Evolutionary conservation across 2,888 invertebrate genomes (phyloP).

Genomic region (Ferdinandea cuprea): DNA sequence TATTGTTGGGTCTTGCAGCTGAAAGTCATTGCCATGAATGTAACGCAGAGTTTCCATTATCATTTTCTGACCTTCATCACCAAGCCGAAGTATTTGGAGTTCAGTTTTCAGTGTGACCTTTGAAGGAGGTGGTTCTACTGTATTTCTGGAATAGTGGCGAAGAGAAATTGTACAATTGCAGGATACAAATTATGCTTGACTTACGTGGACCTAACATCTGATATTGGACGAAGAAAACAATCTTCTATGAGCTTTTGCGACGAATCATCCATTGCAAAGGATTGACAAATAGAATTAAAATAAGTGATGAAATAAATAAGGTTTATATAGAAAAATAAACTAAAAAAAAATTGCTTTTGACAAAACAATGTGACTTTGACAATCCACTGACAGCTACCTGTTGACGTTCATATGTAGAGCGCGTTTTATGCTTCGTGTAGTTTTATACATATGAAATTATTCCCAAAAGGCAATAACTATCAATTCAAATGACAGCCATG

Average conservation of each 20-base stretch:
- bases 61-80: conserved; percentile 88
- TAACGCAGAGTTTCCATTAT: conserved; percentile 89
- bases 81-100: conserved; percentile 88
- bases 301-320: background rate
- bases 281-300: background rate
- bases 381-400: background rate
- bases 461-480: too few relatives aligned
- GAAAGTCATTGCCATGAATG: conserved; percentile 89
- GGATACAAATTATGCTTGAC: conserved; percentile 50
- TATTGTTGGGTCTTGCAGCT: conserved; percentile 84
- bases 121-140: conserved; percentile 83
- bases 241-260: conserved; percentile 86
- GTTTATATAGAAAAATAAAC: background rate
- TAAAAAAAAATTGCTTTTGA: too few relatives aligned
- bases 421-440: too few relatives aligned
- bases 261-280: conserved; percentile 84
- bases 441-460: too few relatives aligned
- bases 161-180: conserved; percentile 5
- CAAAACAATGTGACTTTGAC: too few relatives aligned
- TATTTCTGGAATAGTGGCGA: conserved; percentile 77
- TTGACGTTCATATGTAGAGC: too few relatives aligned
- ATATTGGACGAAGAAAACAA: conserved; percentile 86
- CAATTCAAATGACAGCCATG: too few relatives aligned
- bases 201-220: conserved; percentile 85
- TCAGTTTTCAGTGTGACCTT: conserved; percentile 87